Conservation (phyloP, 2,888 invertebrate genomes). For the Cephus sareptanus region DNA sequence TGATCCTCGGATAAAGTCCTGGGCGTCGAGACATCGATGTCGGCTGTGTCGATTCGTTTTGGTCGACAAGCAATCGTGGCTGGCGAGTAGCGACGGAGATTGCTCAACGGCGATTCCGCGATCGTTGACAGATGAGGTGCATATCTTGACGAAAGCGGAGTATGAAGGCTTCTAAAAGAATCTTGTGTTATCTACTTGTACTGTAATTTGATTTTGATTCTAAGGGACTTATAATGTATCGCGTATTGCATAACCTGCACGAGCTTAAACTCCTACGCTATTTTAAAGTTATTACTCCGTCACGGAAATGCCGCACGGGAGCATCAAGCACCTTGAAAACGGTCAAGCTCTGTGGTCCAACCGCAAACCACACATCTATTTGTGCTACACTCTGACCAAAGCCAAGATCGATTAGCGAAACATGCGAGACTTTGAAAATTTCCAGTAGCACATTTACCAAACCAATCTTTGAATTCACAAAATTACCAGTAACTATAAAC, state of each 20-base stretch:
- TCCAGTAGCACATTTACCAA: not conserved
- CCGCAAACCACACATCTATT: not conserved
- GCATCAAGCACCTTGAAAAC: not conserved
- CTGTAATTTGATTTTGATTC: not conserved
- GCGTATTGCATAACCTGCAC: not conserved
- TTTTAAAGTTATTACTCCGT: not conserved
- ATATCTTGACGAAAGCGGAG: conserved; percentile 67
- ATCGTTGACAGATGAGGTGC: conserved; percentile 82
- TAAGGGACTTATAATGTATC: not conserved
- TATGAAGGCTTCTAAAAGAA: conserved; percentile 48
- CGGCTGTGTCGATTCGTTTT: conserved; percentile 83
- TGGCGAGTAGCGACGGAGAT: conserved; percentile 54
- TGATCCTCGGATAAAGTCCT: conserved; percentile 41
- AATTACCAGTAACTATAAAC: not conserved
- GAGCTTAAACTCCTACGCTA: not conserved
- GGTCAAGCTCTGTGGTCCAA: not conserved
- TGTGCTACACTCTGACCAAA: not conserved
- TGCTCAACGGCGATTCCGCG: conserved; percentile 69
- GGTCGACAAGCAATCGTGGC: conserved; percentile 69
- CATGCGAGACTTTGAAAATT: not conserved
- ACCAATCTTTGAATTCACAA: not conserved
- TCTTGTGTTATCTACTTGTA: not conserved
- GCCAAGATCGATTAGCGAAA: not conserved
- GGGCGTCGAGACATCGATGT: conserved; percentile 82
- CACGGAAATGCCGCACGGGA: not conserved